Percentiles rank a stretch among this genome's conserved stretches.
Evolutionary conservation across 1,140 invertebrate species (phyloP).

Genomic region (Nasonia vitripennis): DNA sequence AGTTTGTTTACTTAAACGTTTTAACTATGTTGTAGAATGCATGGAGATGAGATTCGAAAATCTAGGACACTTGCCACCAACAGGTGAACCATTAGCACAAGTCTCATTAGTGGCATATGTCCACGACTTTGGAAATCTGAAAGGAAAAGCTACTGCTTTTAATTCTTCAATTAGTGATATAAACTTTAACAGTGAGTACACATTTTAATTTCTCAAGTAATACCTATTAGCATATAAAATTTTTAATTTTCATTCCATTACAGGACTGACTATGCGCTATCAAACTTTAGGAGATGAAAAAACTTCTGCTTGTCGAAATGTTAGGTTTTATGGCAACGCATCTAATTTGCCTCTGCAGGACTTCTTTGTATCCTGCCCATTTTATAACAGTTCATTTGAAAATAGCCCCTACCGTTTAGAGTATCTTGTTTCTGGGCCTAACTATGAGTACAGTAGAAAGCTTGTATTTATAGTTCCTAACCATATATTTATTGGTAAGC

Average conservation of each 20-base stretch:
- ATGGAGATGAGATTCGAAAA: conserved; percentile 61
- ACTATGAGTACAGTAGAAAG: conserved; percentile 65
- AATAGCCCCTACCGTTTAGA: conserved; percentile 63
- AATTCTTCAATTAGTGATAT: conserved; percentile 66
- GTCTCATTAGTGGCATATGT: conserved; percentile 65
- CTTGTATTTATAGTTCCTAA: conserved; percentile 67
- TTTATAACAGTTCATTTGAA: conserved; percentile 61
- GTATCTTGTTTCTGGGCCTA: conserved; percentile 58
- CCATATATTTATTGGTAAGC: conserved; percentile 64
- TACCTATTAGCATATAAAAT: neutral
- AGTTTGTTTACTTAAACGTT: neutral
- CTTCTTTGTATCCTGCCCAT: conserved; percentile 67
- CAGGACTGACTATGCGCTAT: conserved; percentile 65
- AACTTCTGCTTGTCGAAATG: conserved; percentile 59
- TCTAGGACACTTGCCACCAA: conserved; percentile 50
- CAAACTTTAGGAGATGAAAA: conserved; percentile 60
- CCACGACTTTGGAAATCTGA: conserved; percentile 42
- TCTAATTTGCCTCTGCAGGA: conserved; percentile 49
- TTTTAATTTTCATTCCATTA: neutral
- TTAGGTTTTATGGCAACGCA: conserved; percentile 57
- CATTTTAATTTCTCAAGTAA: neutral
- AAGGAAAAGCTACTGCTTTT: conserved; percentile 63
- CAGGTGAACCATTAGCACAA: conserved; percentile 53
- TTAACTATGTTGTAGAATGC: conserved; percentile 59
- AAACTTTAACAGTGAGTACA: conserved; percentile 64